phyloP scores from a whole-genome alignment of 2,888 invertebrate genomes.

The Balanococcus diminutus region DNA sequence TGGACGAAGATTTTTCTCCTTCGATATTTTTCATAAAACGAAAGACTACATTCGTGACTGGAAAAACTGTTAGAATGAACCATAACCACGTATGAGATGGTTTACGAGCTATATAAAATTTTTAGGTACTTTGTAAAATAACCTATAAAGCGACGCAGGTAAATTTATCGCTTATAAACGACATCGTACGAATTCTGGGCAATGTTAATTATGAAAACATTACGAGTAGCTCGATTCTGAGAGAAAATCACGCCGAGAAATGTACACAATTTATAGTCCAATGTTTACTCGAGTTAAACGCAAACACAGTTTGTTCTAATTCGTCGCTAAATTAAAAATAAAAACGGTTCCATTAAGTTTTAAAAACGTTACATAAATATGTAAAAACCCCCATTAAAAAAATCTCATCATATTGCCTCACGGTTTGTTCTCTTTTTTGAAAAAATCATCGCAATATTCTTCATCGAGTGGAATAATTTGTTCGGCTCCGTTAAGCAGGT shows the following conservation, averaged over 20 bases:
- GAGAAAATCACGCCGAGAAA: neutral
- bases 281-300: neutral
- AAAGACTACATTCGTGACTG: constrained; percentile 8
- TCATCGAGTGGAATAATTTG: constrained; percentile 65
- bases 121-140: neutral
- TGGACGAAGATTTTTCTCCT: neutral
- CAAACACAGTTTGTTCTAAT: neutral
- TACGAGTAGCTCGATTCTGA: neutral
- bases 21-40: neutral
- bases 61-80: neutral
- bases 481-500: constrained; percentile 67
- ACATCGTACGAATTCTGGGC: neutral
- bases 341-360: neutral
- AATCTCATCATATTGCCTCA: neutral
- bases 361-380: neutral
- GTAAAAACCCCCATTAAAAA: neutral
- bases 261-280: neutral
- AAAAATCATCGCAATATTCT: constrained; percentile 67
- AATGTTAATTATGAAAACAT: neutral
- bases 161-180: neutral
- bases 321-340: neutral
- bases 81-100: neutral
- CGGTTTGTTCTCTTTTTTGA: constrained; percentile 66
- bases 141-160: neutral
- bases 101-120: neutral